Evolutionary conservation across 2,797 vertebrate species (phyloP).

Genomic region (Moxostoma hubbsi): DNA sequence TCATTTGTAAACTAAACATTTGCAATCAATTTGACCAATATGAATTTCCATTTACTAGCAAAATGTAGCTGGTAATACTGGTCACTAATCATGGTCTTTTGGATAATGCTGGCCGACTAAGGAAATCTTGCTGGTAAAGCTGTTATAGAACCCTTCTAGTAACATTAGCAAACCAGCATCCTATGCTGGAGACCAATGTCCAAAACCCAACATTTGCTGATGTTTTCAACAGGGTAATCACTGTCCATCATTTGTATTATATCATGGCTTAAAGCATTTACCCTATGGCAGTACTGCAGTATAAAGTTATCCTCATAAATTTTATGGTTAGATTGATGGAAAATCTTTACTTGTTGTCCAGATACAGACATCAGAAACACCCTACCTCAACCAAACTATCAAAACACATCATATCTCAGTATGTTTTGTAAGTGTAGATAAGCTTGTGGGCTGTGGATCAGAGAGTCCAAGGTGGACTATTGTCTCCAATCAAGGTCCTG

Average conservation of each 20-base stretch:
- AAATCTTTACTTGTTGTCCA: not conserved
- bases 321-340: not conserved
- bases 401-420: slow-evolving; percentile 19
- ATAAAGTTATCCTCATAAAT: not conserved
- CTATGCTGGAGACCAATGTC: too few relatives aligned
- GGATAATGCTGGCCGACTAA: too few relatives aligned
- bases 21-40: too few relatives aligned
- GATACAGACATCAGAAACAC: not conserved
- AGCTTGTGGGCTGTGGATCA: slow-evolving; percentile 15
- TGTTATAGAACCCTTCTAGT: not conserved
- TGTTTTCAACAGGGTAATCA: too few relatives aligned
- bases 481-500: not conserved
- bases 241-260: too few relatives aligned
- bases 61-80: too few relatives aligned
- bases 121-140: not conserved
- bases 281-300: not conserved
- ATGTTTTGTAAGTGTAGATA: not conserved
- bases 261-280: not conserved
- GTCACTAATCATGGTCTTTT: too few relatives aligned
- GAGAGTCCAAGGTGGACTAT: slow-evolving; percentile 4
- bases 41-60: too few relatives aligned
- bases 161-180: too few relatives aligned
- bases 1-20: too few relatives aligned
- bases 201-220: too few relatives aligned
- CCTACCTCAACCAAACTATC: slow-evolving; percentile 4